Evolutionary conservation across 2,113 vertebrate species (phyloP).

Genomic region (Alectura lathami): DNA sequence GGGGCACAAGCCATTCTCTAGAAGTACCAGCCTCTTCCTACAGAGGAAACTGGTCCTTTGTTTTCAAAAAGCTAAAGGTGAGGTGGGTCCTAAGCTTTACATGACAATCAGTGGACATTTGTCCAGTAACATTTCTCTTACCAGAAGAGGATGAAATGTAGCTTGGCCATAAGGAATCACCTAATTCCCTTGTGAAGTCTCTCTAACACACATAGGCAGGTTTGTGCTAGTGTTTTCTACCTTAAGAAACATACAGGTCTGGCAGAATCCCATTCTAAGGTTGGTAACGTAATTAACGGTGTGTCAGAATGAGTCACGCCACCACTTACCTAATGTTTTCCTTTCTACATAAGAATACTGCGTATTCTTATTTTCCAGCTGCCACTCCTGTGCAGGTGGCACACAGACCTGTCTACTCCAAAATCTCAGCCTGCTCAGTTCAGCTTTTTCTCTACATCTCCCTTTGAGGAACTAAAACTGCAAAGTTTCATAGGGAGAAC

Average conservation of each 20-base stretch:
- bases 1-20: not conserved
- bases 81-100: not conserved
- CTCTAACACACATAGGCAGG: not conserved
- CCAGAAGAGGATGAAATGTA: not conserved
- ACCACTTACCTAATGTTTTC: not conserved
- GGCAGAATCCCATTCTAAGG: not conserved
- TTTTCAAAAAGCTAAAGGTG: not conserved
- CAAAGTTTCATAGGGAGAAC: not conserved
- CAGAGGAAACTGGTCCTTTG: not conserved
- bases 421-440: not conserved
- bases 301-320: conserved; percentile 12
- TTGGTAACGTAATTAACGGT: conserved; percentile 23
- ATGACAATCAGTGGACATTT: not conserved
- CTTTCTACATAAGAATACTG: not conserved
- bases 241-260: not conserved
- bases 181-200: not conserved
- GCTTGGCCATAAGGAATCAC: not conserved
- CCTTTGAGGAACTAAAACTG: not conserved
- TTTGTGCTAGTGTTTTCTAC: not conserved
- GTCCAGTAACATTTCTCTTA: not conserved
- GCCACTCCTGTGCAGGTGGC: not conserved
- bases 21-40: not conserved
- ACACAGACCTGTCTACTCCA: not conserved
- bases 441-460: not conserved
- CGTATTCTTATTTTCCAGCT: not conserved